Conservation (phyloP, 2,888 invertebrate species). For the Drosophila sordidula region DNA sequence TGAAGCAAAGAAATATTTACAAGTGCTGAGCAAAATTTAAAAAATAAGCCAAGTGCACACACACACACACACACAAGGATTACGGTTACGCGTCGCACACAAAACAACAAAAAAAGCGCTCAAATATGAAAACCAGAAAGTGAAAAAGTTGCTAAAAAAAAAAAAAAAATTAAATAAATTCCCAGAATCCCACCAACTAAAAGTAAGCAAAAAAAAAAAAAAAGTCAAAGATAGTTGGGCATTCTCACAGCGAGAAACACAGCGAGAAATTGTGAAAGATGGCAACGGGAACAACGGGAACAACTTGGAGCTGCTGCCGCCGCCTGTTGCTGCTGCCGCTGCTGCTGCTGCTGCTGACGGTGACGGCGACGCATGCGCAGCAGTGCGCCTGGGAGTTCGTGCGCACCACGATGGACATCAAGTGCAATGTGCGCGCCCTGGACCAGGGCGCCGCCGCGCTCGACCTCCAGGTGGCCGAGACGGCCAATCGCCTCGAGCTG, state of each 20-base stretch:
- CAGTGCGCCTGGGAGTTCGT: constrained; percentile 85
- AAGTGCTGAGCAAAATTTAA: constrained; percentile 48
- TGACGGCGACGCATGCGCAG: constrained; percentile 80
- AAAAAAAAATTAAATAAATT: constrained; percentile 33
- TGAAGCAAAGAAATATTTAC: constrained; percentile 16
- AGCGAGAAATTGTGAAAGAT: constrained; percentile 34
- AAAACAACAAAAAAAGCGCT: constrained; percentile 56
- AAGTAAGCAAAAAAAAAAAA: constrained; percentile 23
- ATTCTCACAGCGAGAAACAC: constrained; percentile 10
- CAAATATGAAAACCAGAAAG: constrained; percentile 76
- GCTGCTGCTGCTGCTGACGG: constrained; percentile 31
- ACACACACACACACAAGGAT: constrained; percentile 52
- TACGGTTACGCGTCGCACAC: constrained; percentile 56
- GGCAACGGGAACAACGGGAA: constrained; percentile 39
- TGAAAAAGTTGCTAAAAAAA: constrained; percentile 46
- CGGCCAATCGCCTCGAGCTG: constrained; percentile 90
- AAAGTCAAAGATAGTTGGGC: constrained; percentile 24
- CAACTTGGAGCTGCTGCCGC: constrained; percentile 25
- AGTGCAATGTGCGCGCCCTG: constrained; percentile 83
- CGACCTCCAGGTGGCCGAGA: constrained; percentile 87
- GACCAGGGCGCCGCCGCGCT: constrained; percentile 65
- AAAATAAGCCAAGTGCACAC: constrained; percentile 8
- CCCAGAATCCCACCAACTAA: constrained; percentile 40
- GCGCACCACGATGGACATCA: constrained; percentile 84
- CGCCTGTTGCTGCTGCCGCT: constrained; percentile 56